A percentile compares a stretch with the other conserved stretches of the same genome.
Conservation (phyloP, 2,113 vertebrate species). For the Cephalopholis sonnerati region DNA sequence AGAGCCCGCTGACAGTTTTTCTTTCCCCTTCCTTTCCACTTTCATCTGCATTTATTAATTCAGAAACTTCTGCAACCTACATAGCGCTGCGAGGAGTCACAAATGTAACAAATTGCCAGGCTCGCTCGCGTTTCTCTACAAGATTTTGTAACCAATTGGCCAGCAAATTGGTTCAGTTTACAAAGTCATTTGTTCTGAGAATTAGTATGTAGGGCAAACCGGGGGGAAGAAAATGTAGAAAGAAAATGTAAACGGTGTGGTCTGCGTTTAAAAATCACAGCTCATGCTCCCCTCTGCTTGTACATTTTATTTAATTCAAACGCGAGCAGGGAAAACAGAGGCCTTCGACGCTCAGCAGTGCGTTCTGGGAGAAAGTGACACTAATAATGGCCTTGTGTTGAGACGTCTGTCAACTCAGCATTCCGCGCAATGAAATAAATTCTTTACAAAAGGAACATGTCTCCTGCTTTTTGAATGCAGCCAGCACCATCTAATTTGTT, state of each 20-base stretch:
- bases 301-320: conserved; percentile 61
- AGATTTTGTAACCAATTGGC: conserved; percentile 10
- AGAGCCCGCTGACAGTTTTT: background rate
- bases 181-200: conserved; percentile 30
- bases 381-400: conserved; percentile 69
- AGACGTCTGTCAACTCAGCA: conserved; percentile 55
- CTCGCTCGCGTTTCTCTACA: background rate
- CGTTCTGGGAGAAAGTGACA: conserved; percentile 57
- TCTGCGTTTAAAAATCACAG: background rate
- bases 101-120: conserved; percentile 23
- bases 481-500: conserved; percentile 67
- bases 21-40: background rate
- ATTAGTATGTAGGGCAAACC: background rate
- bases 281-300: conserved; percentile 29
- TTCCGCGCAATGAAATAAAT: conserved; percentile 55
- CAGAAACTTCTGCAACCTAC: conserved; percentile 30
- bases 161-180: conserved; percentile 46
- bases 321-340: conserved; percentile 33
- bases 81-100: background rate
- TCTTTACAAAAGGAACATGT: conserved; percentile 53
- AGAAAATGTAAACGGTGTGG: background rate
- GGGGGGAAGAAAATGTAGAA: too few species aligned
- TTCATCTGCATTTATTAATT: conserved; percentile 38
- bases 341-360: conserved; percentile 47
- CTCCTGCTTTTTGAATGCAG: conserved; percentile 47